Percentiles rank a stretch among this genome's conserved stretches.
These are phyloP conservation scores for Lytechinus pictus DNA, from an alignment of 35 echinoderm and acorn worm species.

Conservation along the genomic window DNA sequence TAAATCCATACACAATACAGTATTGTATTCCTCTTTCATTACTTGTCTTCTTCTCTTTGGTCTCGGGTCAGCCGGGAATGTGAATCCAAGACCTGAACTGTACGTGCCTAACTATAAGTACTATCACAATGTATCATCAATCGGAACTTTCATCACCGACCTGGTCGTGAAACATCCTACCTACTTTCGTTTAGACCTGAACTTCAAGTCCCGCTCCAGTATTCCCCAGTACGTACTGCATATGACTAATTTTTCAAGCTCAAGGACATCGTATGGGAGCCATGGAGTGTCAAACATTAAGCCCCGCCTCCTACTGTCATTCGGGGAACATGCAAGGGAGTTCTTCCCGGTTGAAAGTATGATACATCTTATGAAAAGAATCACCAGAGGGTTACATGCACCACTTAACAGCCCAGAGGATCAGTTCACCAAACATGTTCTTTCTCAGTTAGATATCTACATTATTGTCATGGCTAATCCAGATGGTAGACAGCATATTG, in stretches of 20 bases:
- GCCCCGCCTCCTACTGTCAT: slow-evolving; percentile 87
- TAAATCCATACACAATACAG: background rate
- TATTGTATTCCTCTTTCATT: background rate
- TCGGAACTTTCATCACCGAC: slow-evolving; percentile 68
- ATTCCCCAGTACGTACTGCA: slow-evolving; percentile 78
- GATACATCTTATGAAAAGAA: slow-evolving; percentile 77
- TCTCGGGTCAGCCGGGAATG: slow-evolving; percentile 58
- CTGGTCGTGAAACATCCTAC: slow-evolving; percentile 65
- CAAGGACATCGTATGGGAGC: slow-evolving; percentile 46
- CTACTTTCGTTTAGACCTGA: slow-evolving; percentile 67
- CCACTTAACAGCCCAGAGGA: slow-evolving; percentile 49
- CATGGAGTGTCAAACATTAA: slow-evolving; percentile 61
- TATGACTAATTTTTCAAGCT: slow-evolving; percentile 86
- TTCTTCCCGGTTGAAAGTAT: slow-evolving; percentile 95
- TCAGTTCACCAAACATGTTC: slow-evolving; percentile 62
- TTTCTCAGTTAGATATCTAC: slow-evolving; percentile 85
- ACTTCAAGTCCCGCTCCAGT: slow-evolving; percentile 72
- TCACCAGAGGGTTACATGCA: slow-evolving; percentile 67
- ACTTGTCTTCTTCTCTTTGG: background rate
- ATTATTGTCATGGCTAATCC: slow-evolving; percentile 89
- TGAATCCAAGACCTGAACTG: slow-evolving; percentile 74
- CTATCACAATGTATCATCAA: slow-evolving; percentile 83
- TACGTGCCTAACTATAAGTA: slow-evolving; percentile 89
- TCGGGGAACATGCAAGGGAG: slow-evolving; percentile 94
- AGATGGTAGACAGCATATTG: slow-evolving; percentile 86